phyloP scores from a whole-genome alignment of 2,888 invertebrate species.

The Atethmia centrago region DNA sequence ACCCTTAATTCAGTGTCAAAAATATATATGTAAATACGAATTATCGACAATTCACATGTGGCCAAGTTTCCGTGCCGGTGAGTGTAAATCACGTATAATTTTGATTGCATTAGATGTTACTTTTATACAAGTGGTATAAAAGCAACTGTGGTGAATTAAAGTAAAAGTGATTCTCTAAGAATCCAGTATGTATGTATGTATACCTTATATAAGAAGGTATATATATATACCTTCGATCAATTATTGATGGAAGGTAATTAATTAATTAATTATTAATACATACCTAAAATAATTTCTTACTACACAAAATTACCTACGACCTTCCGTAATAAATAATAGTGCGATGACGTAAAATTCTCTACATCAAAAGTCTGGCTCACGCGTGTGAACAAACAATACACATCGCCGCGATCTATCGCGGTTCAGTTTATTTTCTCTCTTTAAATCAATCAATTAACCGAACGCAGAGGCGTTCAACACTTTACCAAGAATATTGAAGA shows the following conservation, averaged over 20 bases:
- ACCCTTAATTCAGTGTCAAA: no score
- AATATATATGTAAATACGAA: no score
- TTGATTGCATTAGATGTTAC: not conserved
- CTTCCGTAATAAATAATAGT: constrained; percentile 33
- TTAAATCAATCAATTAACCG: constrained; percentile 60
- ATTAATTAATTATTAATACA: no score
- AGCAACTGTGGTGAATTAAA: not conserved
- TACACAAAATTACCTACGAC: constrained; percentile 1
- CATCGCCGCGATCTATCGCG: constrained; percentile 48
- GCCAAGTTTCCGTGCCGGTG: no score
- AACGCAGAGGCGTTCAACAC: constrained; percentile 38
- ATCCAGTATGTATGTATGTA: not conserved
- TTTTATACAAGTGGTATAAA: not conserved
- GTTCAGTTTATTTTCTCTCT: constrained; percentile 59
- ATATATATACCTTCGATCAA: no score
- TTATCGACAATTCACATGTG: no score
- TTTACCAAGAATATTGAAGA: constrained; percentile 40
- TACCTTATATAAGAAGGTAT: no score
- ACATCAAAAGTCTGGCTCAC: constrained; percentile 56
- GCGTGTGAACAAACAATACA: constrained; percentile 60
- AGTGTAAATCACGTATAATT: not conserved
- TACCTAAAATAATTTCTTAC: not conserved
- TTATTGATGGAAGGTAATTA: no score
- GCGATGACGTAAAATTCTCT: constrained; percentile 47
- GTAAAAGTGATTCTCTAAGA: not conserved